A percentile compares a stretch with the other conserved stretches of the same genome.
These are phyloP conservation scores for Gephyroberyx darwinii DNA, from an alignment of 2,797 vertebrate genomes.

Conservation along the genomic window DNA sequence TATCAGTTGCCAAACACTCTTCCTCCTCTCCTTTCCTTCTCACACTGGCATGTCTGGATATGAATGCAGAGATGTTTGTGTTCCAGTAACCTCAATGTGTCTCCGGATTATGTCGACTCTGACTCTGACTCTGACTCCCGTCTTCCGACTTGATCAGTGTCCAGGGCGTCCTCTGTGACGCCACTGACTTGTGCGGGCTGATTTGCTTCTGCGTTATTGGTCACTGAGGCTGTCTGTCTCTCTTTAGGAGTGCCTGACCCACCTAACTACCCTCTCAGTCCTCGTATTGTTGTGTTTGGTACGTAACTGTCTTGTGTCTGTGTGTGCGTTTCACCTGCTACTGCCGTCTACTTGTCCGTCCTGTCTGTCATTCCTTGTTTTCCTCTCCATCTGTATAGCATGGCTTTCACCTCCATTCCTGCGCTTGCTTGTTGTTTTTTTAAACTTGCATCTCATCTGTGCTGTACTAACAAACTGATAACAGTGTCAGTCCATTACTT, in stretches of 20 bases:
- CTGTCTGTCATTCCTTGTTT: slow-evolving; percentile 12
- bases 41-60: slow-evolving; percentile 55
- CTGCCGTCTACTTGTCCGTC: slow-evolving; percentile 7
- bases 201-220: slow-evolving; percentile 66
- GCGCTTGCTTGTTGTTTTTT: background rate
- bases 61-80: slow-evolving; percentile 46
- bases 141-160: slow-evolving; percentile 49
- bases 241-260: slow-evolving; percentile 78
- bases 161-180: slow-evolving; percentile 46
- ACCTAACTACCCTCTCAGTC: slow-evolving; percentile 84
- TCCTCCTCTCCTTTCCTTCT: slow-evolving; percentile 74
- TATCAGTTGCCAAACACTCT: slow-evolving; percentile 73
- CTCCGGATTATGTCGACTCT: slow-evolving; percentile 12
- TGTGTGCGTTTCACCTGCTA: slow-evolving; percentile 32
- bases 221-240: slow-evolving; percentile 80
- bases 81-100: slow-evolving; percentile 21
- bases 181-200: slow-evolving; percentile 46
- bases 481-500: slow-evolving; percentile 10
- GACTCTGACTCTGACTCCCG: slow-evolving; percentile 40
- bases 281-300: slow-evolving; percentile 87
- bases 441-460: background rate
- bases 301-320: slow-evolving; percentile 75
- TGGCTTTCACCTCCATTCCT: slow-evolving; percentile 25
- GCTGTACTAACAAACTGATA: slow-evolving; percentile 4
- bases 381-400: slow-evolving; percentile 28